These are phyloP conservation scores for Axinella damicornis DNA, from an alignment of 37 sponge, comb jelly and placozoan species.

Conservation along the genomic window DNA sequence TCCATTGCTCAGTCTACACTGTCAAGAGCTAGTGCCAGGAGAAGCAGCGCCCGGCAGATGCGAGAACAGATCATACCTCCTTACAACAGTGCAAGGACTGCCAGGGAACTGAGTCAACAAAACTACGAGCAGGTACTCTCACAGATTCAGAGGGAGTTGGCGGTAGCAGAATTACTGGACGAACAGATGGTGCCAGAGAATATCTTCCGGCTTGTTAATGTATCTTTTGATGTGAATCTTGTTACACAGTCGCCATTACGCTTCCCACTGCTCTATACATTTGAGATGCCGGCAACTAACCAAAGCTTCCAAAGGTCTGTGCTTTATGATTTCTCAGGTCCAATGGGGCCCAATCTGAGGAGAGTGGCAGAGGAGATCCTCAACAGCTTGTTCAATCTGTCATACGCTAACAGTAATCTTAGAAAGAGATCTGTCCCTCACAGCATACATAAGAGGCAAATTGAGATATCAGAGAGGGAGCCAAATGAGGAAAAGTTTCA, in stretches of 20 bases:
- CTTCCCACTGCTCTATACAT: background rate
- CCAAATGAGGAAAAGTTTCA: constrained; percentile 9
- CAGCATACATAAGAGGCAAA: background rate
- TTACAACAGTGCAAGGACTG: background rate
- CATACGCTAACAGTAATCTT: background rate
- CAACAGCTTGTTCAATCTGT: background rate
- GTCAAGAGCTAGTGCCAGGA: too few relatives aligned
- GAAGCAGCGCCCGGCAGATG: background rate
- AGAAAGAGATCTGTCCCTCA: too few relatives aligned
- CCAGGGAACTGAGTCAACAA: background rate
- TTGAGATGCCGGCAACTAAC: background rate
- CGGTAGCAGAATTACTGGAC: too few relatives aligned
- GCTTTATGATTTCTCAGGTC: background rate
- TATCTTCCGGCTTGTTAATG: background rate
- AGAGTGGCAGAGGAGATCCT: background rate
- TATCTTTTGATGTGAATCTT: background rate
- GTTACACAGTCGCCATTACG: background rate
- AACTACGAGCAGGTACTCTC: background rate
- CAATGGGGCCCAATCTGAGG: background rate
- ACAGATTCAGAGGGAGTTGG: too few relatives aligned
- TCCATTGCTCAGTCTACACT: too few relatives aligned
- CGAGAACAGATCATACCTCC: constrained; percentile 10
- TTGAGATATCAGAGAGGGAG: background rate
- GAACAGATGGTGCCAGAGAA: background rate
- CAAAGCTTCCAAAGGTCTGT: background rate